A percentile compares a stretch with the other conserved stretches of the same genome.
phyloP scores from a whole-genome alignment of 2,888 invertebrate genomes.

The Athalia circularis region DNA sequence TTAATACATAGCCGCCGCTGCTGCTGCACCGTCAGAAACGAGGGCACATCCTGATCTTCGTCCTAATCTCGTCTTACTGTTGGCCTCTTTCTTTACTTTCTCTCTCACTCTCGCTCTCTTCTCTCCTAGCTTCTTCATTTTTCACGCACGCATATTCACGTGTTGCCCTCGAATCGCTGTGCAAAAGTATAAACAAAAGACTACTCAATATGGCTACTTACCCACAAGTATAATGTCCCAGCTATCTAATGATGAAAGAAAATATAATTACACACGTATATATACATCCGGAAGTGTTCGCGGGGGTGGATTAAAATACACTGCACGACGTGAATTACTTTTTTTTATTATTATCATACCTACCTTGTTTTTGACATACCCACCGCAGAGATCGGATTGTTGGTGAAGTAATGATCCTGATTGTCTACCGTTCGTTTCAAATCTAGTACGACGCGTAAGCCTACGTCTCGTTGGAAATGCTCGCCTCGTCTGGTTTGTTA shows the following conservation, averaged over 20 bases:
- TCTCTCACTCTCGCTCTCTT: not conserved
- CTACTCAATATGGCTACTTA: not conserved
- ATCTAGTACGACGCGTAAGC: not conserved
- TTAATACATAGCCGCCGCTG: slow-evolving; percentile 16
- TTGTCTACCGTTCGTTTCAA: slow-evolving; percentile 37
- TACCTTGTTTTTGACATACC: not conserved
- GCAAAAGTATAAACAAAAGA: too few relatives aligned
- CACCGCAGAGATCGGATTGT: not conserved
- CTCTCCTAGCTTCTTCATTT: too few relatives aligned
- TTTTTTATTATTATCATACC: not conserved
- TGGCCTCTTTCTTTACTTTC: too few relatives aligned
- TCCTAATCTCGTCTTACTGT: slow-evolving; percentile 36
- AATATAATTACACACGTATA: not conserved
- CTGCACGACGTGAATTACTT: too few relatives aligned
- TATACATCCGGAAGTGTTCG: not conserved
- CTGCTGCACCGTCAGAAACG: not conserved
- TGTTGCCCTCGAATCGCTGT: too few relatives aligned
- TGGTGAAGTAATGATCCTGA: not conserved
- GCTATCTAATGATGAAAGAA: not conserved
- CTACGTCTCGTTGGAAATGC: slow-evolving; percentile 34
- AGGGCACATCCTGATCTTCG: slow-evolving; percentile 25
- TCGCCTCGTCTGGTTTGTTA: slow-evolving; percentile 59
- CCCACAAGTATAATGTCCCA: not conserved
- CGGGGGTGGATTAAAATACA: too few relatives aligned
- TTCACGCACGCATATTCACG: too few relatives aligned